These are phyloP conservation scores for Uropsilus gracilis DNA, from an alignment of 2,113 vertebrate species.

Conservation along the genomic window DNA sequence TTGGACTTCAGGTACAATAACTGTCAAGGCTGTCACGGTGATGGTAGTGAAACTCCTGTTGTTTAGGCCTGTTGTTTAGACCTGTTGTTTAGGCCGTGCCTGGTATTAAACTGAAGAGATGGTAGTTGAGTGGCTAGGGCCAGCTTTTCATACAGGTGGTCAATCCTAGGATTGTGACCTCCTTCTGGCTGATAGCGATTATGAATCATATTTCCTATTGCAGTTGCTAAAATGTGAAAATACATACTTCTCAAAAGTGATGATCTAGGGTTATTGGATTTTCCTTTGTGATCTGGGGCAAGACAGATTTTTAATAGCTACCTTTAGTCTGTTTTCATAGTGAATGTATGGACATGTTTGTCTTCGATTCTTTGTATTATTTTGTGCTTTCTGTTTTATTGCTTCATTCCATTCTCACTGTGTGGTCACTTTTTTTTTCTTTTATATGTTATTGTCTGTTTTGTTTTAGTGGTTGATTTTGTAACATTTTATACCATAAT, in stretches of 20 bases:
- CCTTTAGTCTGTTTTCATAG: neutral
- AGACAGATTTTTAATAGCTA: neutral
- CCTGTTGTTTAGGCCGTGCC: no score
- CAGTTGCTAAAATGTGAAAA: neutral
- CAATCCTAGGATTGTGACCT: neutral
- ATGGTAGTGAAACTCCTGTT: neutral
- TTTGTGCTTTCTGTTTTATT: neutral
- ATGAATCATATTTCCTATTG: neutral
- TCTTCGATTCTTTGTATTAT: neutral
- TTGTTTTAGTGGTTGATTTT: neutral
- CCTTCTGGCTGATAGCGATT: neutral
- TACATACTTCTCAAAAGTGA: neutral
- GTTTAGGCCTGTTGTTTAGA: no score
- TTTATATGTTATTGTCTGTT: neutral
- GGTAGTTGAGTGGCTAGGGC: neutral
- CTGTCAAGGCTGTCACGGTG: neutral
- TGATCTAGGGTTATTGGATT: neutral
- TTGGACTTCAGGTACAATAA: neutral
- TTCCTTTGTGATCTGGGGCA: neutral
- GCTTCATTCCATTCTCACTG: neutral
- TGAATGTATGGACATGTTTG: neutral
- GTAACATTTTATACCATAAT: neutral
- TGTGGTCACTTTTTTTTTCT: neutral
- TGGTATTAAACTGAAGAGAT: no score
- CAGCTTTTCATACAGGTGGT: fast-evolving